Evolutionary conservation across 2,113 vertebrate species (phyloP).

Genomic region (Gymnogyps californianus): DNA sequence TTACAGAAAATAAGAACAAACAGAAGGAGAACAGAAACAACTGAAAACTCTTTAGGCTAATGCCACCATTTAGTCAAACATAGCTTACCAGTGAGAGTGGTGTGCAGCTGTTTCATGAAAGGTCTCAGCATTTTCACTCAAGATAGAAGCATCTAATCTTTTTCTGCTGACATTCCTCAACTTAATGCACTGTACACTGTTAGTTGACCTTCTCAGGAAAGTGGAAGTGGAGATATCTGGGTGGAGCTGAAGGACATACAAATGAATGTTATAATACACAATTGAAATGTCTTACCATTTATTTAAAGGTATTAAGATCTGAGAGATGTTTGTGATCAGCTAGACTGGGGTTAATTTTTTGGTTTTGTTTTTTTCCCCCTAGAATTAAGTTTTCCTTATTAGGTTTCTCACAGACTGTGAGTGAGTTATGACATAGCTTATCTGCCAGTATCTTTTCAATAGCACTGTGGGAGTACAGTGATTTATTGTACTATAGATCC

Average conservation of each 20-base stretch:
- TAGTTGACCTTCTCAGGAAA: neutral
- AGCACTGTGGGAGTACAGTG: neutral
- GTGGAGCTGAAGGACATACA: neutral
- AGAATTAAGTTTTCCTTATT: neutral
- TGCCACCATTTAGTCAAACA: neutral
- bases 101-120: neutral
- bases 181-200: neutral
- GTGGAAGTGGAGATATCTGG: neutral
- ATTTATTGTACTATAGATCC: neutral
- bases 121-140: neutral
- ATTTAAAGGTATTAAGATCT: neutral
- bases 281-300: neutral
- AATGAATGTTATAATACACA: neutral
- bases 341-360: neutral
- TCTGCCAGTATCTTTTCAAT: neutral
- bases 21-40: neutral
- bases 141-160: neutral
- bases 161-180: neutral
- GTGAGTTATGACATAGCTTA: neutral
- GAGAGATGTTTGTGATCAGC: neutral
- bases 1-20: neutral
- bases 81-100: neutral
- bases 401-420: neutral
- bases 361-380: rapidly evolving
- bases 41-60: neutral